Percentiles rank a stretch among this genome's conserved stretches.
Conservation (phyloP, 2,888 invertebrate species). For the Thymelicus lineola region DNA sequence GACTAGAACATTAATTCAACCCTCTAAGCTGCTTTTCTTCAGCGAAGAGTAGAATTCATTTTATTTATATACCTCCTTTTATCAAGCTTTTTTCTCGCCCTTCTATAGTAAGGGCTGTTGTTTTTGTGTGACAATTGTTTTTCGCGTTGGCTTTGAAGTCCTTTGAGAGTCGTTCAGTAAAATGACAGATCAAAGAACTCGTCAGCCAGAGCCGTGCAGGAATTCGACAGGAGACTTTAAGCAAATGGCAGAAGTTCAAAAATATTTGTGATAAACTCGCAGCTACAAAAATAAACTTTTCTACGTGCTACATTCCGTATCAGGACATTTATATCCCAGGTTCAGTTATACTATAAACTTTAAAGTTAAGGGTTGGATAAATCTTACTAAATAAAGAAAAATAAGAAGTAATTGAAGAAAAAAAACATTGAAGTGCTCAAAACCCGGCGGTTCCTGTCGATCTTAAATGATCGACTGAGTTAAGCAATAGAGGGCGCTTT, state of each 20-base stretch:
- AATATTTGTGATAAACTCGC: background rate
- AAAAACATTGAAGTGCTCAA: too few species aligned
- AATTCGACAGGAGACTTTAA: background rate
- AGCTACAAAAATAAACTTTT: too few species aligned
- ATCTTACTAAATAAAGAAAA: too few species aligned
- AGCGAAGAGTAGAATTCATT: background rate
- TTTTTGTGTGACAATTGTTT: slow-evolving; percentile 7
- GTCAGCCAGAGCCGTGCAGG: background rate
- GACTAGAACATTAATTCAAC: slow-evolving; percentile 5
- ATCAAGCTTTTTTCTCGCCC: background rate
- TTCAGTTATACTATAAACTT: too few species aligned
- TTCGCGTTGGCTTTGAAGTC: background rate
- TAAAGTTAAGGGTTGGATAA: too few species aligned
- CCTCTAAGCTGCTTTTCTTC: slow-evolving; percentile 9
- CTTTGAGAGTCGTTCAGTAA: background rate
- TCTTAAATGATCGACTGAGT: too few species aligned
- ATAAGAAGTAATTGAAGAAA: too few species aligned
- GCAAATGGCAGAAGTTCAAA: background rate
- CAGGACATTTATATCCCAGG: too few species aligned
- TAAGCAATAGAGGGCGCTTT: too few species aligned
- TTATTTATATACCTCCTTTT: slow-evolving; percentile 1
- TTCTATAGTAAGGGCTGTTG: slow-evolving; percentile 4
- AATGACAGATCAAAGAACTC: background rate
- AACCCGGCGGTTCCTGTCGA: too few species aligned
- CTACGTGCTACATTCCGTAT: too few species aligned